Evolutionary conservation across 30 jellyfish, hydroid and myxozoan species (phyloP).

Genomic region (Mastigias papua): DNA sequence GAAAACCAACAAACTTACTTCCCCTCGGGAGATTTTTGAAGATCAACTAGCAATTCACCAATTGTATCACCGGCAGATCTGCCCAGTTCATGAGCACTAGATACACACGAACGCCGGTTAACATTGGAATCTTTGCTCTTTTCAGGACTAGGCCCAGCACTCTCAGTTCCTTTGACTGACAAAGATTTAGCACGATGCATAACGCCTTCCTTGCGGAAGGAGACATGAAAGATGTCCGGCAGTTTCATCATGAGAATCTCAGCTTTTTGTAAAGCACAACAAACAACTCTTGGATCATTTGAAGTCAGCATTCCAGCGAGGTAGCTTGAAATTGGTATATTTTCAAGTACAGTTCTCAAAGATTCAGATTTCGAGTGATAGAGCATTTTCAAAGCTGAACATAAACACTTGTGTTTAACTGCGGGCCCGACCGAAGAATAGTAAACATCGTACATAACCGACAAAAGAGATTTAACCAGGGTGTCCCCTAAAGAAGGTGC

Average conservation of each 20-base stretch:
- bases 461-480: slow-evolving; percentile 75
- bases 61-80: slow-evolving; percentile 22
- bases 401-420: slow-evolving; percentile 90
- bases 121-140: slow-evolving; percentile 6
- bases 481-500: slow-evolving; percentile 68
- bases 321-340: slow-evolving; percentile 90
- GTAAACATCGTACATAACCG: slow-evolving; percentile 89
- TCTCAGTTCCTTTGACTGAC: slow-evolving; percentile 32
- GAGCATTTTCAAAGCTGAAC: slow-evolving; percentile 86
- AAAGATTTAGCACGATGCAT: slow-evolving; percentile 85
- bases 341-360: slow-evolving; percentile 68
- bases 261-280: slow-evolving; percentile 94
- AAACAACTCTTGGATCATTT: slow-evolving; percentile 78
- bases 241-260: slow-evolving; percentile 91
- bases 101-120: not conserved
- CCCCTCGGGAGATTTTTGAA: slow-evolving; percentile 58
- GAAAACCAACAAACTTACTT: slow-evolving; percentile 34
- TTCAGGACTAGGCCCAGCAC: slow-evolving; percentile 51
- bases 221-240: slow-evolving; percentile 90
- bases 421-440: slow-evolving; percentile 99
- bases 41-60: slow-evolving; percentile 31
- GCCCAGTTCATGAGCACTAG: slow-evolving; percentile 29
- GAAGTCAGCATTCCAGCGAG: slow-evolving; percentile 98
- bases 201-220: slow-evolving; percentile 95
- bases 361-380: slow-evolving; percentile 76